phyloP scores from a whole-genome alignment of 2,797 vertebrate genomes.

The Synaphobranchus kaupii region DNA sequence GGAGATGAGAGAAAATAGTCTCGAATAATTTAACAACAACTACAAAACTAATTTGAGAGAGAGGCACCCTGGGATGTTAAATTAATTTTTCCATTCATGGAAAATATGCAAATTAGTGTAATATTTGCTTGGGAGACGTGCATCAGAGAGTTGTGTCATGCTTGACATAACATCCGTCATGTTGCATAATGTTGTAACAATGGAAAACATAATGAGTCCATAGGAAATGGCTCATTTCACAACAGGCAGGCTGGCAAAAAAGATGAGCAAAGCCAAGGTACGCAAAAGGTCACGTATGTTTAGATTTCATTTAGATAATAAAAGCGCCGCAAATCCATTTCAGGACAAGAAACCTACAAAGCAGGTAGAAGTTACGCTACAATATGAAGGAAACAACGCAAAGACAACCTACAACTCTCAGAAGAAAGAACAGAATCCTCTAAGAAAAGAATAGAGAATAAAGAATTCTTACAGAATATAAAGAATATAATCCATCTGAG shows the following conservation, averaged over 20 bases:
- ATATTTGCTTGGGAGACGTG: not conserved
- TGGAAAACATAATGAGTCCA: not conserved
- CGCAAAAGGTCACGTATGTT: not conserved
- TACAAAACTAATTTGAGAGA: not conserved
- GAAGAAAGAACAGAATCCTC: no score
- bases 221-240: not conserved
- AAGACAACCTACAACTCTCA: no score
- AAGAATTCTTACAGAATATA: no score
- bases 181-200: not conserved
- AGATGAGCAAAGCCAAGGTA: not conserved
- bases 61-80: not conserved
- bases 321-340: not conserved
- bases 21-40: not conserved
- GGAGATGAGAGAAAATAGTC: not conserved
- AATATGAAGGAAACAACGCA: not conserved
- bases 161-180: not conserved
- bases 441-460: no score
- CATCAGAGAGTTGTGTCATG: not conserved
- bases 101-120: not conserved
- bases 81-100: not conserved
- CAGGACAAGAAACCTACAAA: not conserved
- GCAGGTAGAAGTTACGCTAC: not conserved
- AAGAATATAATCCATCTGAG: no score
- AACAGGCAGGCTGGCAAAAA: not conserved
- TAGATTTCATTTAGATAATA: not conserved